Conservation (phyloP, 2,888 invertebrate species). For the Anodontia alba region DNA sequence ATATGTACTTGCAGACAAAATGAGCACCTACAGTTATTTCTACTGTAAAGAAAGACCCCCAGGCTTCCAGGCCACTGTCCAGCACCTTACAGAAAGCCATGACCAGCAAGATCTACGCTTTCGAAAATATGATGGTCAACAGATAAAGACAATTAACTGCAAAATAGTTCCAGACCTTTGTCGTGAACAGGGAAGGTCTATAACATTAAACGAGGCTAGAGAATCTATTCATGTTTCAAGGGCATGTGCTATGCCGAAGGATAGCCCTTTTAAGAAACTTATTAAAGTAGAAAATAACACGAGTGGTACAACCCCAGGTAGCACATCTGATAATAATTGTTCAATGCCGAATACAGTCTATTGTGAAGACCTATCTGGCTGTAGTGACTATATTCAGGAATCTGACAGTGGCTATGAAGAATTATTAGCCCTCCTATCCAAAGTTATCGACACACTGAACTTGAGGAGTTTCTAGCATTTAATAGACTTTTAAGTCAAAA, state of each 20-base stretch:
- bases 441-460: conserved; percentile 12
- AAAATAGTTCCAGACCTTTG: background rate
- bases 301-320: background rate
- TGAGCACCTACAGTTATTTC: background rate
- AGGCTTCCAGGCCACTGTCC: background rate
- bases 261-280: conserved; percentile 25
- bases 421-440: background rate
- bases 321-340: background rate
- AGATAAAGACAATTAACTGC: background rate
- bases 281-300: background rate
- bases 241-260: conserved; percentile 5
- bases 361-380: background rate
- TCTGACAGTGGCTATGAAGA: background rate
- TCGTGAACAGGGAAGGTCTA: conserved; percentile 12
- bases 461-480: conserved; percentile 25
- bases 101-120: background rate
- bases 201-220: background rate
- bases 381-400: background rate
- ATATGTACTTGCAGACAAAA: too few species aligned
- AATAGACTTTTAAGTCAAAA: conserved; percentile 18
- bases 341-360: too few species aligned
- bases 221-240: conserved; percentile 16
- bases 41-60: background rate
- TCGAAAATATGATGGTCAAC: background rate
- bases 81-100: background rate